These are phyloP conservation scores for Palythoa grandis DNA, from an alignment of 92 coral and sea anemone species.

Conservation along the genomic window DNA sequence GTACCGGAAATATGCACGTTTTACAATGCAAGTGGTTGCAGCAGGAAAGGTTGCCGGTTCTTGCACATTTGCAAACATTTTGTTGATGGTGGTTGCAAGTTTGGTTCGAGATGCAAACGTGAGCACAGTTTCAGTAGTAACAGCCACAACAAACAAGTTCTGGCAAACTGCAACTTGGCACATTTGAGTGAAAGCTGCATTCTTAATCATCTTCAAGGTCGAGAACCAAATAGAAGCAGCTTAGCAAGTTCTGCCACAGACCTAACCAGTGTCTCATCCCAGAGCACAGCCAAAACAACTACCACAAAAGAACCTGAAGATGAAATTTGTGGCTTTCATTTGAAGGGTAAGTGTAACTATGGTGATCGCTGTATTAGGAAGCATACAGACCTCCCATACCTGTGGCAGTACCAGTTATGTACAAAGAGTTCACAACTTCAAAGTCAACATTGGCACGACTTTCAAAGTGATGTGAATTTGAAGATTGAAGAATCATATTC, in stretches of 20 bases:
- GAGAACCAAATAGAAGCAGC: conserved; percentile 44
- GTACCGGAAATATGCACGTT: conserved; percentile 82
- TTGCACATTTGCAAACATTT: conserved; percentile 85
- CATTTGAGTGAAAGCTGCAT: conserved; percentile 19
- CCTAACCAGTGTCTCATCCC: conserved; percentile 3
- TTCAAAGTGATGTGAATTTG: conserved; percentile 57
- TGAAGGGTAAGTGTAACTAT: conserved; percentile 90
- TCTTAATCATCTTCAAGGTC: conserved; percentile 34
- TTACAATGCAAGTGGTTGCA: conserved; percentile 67
- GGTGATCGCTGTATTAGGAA: conserved; percentile 66
- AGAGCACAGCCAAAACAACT: conserved; percentile 15
- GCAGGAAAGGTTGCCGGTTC: conserved; percentile 63
- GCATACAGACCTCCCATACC: conserved; percentile 86
- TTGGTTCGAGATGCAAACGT: conserved; percentile 71
- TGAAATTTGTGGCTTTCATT: conserved; percentile 89
- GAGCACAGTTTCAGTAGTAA: conserved; percentile 58
- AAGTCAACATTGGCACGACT: conserved; percentile 57
- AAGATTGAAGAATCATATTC: conserved; percentile 75
- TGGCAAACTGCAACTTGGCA: conserved; percentile 52
- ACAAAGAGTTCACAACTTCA: neutral
- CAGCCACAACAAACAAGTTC: conserved; percentile 61
- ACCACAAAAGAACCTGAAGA: conserved; percentile 32
- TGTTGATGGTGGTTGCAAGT: conserved; percentile 78
- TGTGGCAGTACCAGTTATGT: conserved; percentile 70
- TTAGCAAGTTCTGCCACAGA: conserved; percentile 57